Percentiles rank a stretch among this genome's conserved stretches.
These are phyloP conservation scores for Alosa sapidissima DNA, from an alignment of 2,797 vertebrate genomes.

Conservation along the genomic window DNA sequence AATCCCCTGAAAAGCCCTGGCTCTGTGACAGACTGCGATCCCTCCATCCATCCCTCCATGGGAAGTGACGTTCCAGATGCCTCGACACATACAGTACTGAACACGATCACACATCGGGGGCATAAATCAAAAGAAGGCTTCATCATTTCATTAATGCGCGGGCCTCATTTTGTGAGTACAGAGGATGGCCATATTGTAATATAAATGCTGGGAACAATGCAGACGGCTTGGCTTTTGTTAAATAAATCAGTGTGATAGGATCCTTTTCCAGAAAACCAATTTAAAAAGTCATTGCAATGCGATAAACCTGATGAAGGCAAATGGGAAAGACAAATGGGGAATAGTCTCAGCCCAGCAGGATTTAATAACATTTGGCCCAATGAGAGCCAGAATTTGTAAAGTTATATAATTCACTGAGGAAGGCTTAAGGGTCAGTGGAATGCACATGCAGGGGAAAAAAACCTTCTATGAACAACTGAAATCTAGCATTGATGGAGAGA, in stretches of 20 bases:
- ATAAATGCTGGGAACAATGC: conserved; percentile 44
- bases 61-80: neutral
- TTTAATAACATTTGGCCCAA: conserved; percentile 40
- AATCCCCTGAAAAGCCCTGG: neutral
- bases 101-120: neutral
- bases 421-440: conserved; percentile 10
- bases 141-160: conserved; percentile 40
- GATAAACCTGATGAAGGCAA: conserved; percentile 53
- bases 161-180: conserved; percentile 45
- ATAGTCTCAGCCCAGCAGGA: conserved; percentile 30
- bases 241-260: conserved; percentile 46
- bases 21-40: neutral
- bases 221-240: conserved; percentile 33
- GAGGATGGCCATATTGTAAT: conserved; percentile 33
- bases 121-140: conserved; percentile 36
- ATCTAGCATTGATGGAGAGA: neutral
- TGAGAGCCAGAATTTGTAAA: conserved; percentile 32
- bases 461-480: neutral
- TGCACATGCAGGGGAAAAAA: neutral
- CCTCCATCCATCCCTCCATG: neutral
- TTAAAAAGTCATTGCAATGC: conserved; percentile 40
- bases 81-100: neutral
- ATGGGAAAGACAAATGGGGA: conserved; percentile 39
- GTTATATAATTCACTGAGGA: conserved; percentile 23
- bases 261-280: conserved; percentile 52